Evolutionary conservation across 1,140 invertebrate genomes (phyloP), one percentile per base, ranked within the genome.

Genomic region (Penaeus vannamei): DNA sequence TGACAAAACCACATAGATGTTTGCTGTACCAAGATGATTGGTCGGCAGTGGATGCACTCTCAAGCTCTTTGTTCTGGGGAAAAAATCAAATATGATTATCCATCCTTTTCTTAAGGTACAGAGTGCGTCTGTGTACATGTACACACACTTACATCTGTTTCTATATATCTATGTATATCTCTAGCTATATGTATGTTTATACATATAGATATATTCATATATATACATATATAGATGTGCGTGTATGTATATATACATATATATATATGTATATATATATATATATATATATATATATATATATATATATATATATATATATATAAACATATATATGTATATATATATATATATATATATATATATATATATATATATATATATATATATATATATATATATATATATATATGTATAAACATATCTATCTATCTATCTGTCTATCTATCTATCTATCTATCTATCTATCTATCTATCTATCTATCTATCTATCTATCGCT

Each of bases 361-460:
- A 17, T 1, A 23, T 69, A 69, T 23, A 23, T 69, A 69, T 69
- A 4, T 69, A 69, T 69, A 69, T 69, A 69, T 69, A 69, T 69
- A 69, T 69, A 69, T 69, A 69, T 69, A 23, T 69, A 69, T 69
- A 69, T 69, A 69, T 69, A 69, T 69, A 69, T 69, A 69, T 69
- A 69, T 69, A 69, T 69, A 69, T 69, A 69, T 69, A 69, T 69
- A 69, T 23, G 23, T 69, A 69, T 4, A 69, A n/a, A 7, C 19
- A 66, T 7, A 66, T 7, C 4, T 66, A n/a, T n/a, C n/a, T n/a
- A n/a, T n/a, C n/a, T n/a, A n/a, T n/a, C n/a, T n/a, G n/a, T n/a
- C n/a, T n/a, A n/a, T n/a, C n/a, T n/a, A n/a, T n/a, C n/a, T n/a
- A n/a, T n/a, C n/a, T n/a, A n/a, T n/a, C n/a, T n/a, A n/a, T n/a